Evolutionary conservation across 2,888 invertebrate genomes (phyloP).

Genomic region (Drosophila cognata): DNA sequence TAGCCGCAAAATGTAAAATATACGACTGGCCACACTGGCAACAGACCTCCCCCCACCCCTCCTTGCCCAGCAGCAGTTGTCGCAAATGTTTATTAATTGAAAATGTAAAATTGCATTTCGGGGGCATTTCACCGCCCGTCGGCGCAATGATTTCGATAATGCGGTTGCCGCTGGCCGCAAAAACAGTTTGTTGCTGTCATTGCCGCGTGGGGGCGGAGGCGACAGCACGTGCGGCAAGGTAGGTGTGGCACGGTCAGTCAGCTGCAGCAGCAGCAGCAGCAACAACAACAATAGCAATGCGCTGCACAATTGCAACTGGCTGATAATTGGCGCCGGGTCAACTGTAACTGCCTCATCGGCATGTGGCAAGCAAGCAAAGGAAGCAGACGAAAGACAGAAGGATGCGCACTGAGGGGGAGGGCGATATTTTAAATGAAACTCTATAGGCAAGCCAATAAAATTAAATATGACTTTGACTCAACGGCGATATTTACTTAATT

Average conservation of each 20-base stretch:
- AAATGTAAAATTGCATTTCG: conserved; percentile 76
- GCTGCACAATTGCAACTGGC: conserved; percentile 43
- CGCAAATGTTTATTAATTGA: conserved; percentile 80
- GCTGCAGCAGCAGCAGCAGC: conserved; percentile 29
- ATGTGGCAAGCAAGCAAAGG: conserved; percentile 21
- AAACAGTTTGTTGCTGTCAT: conserved; percentile 80
- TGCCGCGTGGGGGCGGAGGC: conserved; percentile 7
- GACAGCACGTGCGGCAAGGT: background rate
- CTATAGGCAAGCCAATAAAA: conserved; percentile 56
- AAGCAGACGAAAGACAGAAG: background rate
- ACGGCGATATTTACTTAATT: conserved; percentile 29
- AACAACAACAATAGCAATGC: conserved; percentile 35
- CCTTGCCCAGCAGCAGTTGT: conserved; percentile 38
- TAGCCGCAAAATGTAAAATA: conserved; percentile 78
- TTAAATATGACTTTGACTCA: conserved; percentile 67
- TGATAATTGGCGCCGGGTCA: conserved; percentile 74
- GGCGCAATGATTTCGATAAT: conserved; percentile 78
- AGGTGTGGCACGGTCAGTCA: conserved; percentile 17
- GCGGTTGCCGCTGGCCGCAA: conserved; percentile 75
- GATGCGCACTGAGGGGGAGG: background rate
- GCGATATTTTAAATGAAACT: conserved; percentile 22
- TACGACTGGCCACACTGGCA: conserved; percentile 39
- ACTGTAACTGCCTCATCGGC: conserved; percentile 42
- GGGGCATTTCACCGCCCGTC: conserved; percentile 51
- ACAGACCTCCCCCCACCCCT: background rate